Base-by-base conservation (phyloP, 2,113 vertebrate genomes). In the Melanostigma gelatinosum region DNA sequence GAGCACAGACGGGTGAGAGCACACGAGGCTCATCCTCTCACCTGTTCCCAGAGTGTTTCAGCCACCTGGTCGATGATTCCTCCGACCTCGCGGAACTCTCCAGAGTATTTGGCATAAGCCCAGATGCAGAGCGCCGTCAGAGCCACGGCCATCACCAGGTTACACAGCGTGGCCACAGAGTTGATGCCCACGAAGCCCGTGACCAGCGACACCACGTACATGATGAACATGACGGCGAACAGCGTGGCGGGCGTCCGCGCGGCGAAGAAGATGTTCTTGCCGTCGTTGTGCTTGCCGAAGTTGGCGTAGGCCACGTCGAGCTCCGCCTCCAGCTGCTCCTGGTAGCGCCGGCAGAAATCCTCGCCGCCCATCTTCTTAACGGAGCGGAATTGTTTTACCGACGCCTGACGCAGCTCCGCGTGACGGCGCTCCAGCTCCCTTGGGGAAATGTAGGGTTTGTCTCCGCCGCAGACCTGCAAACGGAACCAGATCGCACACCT, bases 321-420 rank as follows among this genome's bases (percentile, higher is more conserved):
- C 92, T 98, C 97, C 42, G 87, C 93, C 92, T 99, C 97, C 1
- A 99, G 96, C 91, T 98, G 97, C 52, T 98, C 96, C 93, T 97
- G 97, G 93, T 98, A 99, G 73, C 96, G 96, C n/a, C 88, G 95
- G 82, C 97, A 97, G 94, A 97, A 99, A 36, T 98, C 97, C 24
- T 96, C 96, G 40, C 98, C 97, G 24, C 98, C 98, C 98, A 99
- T 99, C 94, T 99, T 99, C 94, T 99, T 99, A 29, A 99, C 95
- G 0, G 95, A 92, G 81, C 96, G 85, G 90, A 99, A 99, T 79
- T 97, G 96, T 65, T 93, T 91, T 67, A 99, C 90, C 0, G 97
- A 95, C 0, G 89, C 80, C 83, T 95, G 94, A 65, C 95, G 95
- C 50, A 96, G 85, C 79, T 96, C 95, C 64, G 88, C 77, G 63